A percentile compares a stretch with the other conserved stretches of the same genome.
phyloP scores from a whole-genome alignment of 2,888 invertebrate species.

The Urechis unicinctus region DNA sequence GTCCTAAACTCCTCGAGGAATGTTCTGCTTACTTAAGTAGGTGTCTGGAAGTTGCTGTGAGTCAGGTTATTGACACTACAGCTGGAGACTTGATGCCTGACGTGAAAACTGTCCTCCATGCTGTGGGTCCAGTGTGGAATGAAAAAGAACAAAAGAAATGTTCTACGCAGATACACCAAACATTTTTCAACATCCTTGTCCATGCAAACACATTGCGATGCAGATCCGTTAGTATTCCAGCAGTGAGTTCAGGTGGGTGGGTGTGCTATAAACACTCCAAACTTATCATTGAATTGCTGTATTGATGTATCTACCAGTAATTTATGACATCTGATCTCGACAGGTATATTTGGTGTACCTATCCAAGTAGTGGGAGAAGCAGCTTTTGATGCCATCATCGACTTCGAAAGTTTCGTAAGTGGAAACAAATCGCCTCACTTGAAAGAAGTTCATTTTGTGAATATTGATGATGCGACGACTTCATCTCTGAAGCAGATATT shows the following conservation, averaged over 20 bases:
- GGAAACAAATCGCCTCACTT: too few species aligned
- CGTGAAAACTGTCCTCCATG: slow-evolving; percentile 2
- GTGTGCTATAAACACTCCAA: too few species aligned
- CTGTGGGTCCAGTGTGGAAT: slow-evolving; percentile 12
- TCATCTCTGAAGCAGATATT: too few species aligned
- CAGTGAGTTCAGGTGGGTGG: slow-evolving; percentile 6
- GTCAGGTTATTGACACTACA: neutral
- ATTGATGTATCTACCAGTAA: too few species aligned
- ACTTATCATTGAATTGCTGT: too few species aligned
- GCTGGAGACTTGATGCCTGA: neutral
- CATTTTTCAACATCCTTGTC: slow-evolving; percentile 3
- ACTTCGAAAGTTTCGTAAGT: too few species aligned
- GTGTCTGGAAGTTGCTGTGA: neutral
- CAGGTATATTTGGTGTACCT: slow-evolving; percentile 9
- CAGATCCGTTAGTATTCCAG: slow-evolving; percentile 3
- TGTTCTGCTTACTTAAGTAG: neutral
- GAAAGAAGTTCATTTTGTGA: too few species aligned
- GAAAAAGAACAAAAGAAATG: slow-evolving; percentile 4
- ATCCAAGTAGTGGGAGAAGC: too few species aligned
- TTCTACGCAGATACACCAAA: slow-evolving; percentile 4
- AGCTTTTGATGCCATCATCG: too few species aligned
- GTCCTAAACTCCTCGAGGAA: neutral
- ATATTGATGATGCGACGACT: too few species aligned
- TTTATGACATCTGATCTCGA: neutral
- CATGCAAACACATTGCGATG: neutral